Percentiles rank a stretch among this genome's conserved stretches.
phyloP scores from a whole-genome alignment of 92 coral and sea anemone genomes.

The Umimayanthus kanabou region DNA sequence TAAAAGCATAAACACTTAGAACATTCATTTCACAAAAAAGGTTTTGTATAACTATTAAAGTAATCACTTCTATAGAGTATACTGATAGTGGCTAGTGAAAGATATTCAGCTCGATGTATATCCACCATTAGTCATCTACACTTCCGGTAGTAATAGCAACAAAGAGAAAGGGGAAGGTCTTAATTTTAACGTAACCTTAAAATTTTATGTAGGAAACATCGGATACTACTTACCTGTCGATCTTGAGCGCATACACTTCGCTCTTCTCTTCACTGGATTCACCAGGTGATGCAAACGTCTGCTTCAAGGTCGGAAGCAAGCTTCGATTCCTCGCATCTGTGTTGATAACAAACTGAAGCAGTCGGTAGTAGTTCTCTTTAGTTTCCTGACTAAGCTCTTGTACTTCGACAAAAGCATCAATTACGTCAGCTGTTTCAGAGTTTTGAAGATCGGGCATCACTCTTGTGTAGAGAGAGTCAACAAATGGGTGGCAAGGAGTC shows the following conservation, averaged over 20 bases:
- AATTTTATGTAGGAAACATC: background rate
- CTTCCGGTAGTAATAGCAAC: too few species aligned
- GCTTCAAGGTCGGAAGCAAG: background rate
- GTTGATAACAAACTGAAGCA: conserved; percentile 1
- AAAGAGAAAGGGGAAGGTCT: too few species aligned
- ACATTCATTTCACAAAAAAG: too few species aligned
- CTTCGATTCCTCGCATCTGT: background rate
- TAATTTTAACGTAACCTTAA: too few species aligned
- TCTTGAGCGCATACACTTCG: background rate
- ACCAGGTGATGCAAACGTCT: background rate
- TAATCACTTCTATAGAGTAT: too few species aligned
- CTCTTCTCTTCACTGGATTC: background rate
- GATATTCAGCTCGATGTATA: too few species aligned
- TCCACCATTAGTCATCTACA: too few species aligned
- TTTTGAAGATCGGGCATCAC: background rate
- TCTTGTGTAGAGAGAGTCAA: background rate
- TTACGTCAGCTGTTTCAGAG: conserved; percentile 1
- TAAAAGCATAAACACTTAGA: too few species aligned
- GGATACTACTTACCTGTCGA: background rate
- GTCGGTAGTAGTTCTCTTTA: background rate
- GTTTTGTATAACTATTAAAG: too few species aligned
- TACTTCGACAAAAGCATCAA: conserved; percentile 12
- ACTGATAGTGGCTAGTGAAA: too few species aligned
- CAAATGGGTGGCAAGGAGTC: background rate
- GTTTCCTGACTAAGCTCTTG: background rate